Conservation (phyloP, 2,113 vertebrate species). For the Lagenorhynchus albirostris region DNA sequence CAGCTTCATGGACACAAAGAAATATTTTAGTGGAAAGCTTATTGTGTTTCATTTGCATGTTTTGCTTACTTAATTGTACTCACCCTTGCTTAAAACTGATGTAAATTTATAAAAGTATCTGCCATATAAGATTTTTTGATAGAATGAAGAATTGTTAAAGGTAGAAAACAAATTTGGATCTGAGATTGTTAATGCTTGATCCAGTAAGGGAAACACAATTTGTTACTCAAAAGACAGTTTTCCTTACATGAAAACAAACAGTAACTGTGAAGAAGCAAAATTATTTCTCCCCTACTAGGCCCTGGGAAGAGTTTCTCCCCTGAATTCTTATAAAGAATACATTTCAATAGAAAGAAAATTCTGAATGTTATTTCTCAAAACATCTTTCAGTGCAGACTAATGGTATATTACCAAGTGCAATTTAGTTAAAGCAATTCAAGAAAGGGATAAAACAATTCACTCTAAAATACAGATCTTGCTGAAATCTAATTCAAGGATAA, state of each 20-base stretch:
- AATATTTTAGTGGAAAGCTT: not conserved
- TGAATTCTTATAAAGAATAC: not conserved
- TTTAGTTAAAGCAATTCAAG: constrained; percentile 4
- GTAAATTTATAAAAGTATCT: not conserved
- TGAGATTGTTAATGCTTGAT: not conserved
- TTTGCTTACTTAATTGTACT: not conserved
- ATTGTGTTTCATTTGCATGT: not conserved
- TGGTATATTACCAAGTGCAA: not conserved
- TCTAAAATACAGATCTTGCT: not conserved
- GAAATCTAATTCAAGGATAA: not conserved
- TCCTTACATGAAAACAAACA: not conserved
- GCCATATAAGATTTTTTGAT: not conserved
- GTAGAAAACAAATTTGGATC: not conserved
- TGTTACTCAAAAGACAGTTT: not conserved
- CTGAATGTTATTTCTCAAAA: not conserved
- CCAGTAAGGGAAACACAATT: not conserved
- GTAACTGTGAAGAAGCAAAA: constrained; percentile 4
- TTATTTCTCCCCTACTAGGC: not conserved
- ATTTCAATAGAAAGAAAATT: not conserved
- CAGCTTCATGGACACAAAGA: not conserved
- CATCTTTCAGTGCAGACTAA: not conserved
- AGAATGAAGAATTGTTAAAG: not conserved
- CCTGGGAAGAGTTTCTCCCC: not conserved
- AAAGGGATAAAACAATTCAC: not conserved
- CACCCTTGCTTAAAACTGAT: not conserved